These are phyloP conservation scores for Chlorodrepanis virens DNA, from an alignment of 2,113 vertebrate species.

Conservation along the genomic window DNA sequence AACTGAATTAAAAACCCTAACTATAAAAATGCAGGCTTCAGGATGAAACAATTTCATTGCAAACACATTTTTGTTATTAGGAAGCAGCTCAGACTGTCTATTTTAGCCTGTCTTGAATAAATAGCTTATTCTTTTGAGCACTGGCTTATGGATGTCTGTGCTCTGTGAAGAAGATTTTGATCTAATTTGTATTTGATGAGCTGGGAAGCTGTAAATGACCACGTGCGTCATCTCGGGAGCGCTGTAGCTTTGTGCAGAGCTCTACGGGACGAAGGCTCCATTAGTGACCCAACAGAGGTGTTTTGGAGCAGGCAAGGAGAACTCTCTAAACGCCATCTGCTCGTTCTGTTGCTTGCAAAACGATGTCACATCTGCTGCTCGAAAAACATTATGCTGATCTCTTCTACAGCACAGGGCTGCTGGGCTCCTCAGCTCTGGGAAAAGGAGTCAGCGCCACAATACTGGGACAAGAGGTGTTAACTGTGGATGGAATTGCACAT, in stretches of 20 bases:
- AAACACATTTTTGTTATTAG: not conserved
- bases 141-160: not conserved
- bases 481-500: not conserved
- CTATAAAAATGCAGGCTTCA: not conserved
- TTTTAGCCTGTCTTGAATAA: slow-evolving; percentile 3
- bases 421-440: not conserved
- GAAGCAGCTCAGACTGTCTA: not conserved
- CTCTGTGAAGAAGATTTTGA: slow-evolving; percentile 1
- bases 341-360: slow-evolving; percentile 41
- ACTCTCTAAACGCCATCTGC: slow-evolving; percentile 62
- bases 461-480: not conserved
- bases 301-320: slow-evolving; percentile 51
- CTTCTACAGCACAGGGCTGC: not conserved
- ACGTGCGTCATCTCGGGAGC: slow-evolving; percentile 17
- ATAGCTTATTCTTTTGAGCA: not conserved
- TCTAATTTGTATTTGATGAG: slow-evolving; percentile 57
- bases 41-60: not conserved
- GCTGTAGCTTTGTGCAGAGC: not conserved
- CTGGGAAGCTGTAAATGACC: slow-evolving; percentile 56
- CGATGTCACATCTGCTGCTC: slow-evolving; percentile 62
- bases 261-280: not conserved
- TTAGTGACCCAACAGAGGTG: slow-evolving; percentile 57
- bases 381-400: slow-evolving; percentile 50
- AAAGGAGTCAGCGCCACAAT: not conserved
- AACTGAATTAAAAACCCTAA: not conserved